These are phyloP conservation scores for Trimorus sp. DNA, from an alignment of 2,888 invertebrate species.

Conservation along the genomic window DNA sequence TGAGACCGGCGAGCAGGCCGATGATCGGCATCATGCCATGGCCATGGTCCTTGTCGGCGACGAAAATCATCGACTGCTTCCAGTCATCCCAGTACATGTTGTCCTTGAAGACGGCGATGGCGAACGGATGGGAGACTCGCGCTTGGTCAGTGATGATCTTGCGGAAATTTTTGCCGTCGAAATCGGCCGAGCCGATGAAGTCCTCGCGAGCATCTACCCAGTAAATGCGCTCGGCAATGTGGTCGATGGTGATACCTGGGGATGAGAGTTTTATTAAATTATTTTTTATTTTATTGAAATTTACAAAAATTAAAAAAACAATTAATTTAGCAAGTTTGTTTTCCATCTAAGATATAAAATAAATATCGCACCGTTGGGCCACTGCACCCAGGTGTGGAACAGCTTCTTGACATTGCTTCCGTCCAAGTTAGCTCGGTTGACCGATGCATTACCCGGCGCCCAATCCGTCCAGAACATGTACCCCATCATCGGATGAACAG, in stretches of 20 bases:
- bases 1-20: constrained; percentile 86
- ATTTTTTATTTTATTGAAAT: too few relatives aligned
- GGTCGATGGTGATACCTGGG: constrained; percentile 88
- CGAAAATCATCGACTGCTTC: constrained; percentile 90
- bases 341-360: too few relatives aligned
- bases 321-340: too few relatives aligned
- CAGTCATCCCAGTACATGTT: constrained; percentile 96
- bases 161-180: constrained; percentile 87
- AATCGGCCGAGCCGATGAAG: constrained; percentile 89
- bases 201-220: constrained; percentile 94
- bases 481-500: constrained; percentile 91
- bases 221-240: constrained; percentile 90
- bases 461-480: constrained; percentile 95
- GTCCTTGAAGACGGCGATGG: constrained; percentile 92
- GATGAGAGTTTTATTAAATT: too few relatives aligned
- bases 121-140: constrained; percentile 91
- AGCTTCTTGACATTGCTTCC: constrained; percentile 87
- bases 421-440: constrained; percentile 91
- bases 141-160: constrained; percentile 86
- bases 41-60: constrained; percentile 90
- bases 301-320: too few relatives aligned
- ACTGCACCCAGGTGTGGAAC: constrained; percentile 86
- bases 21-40: constrained; percentile 84
- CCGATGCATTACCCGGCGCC: constrained; percentile 89
- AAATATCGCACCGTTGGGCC: constrained; percentile 88